Conservation (phyloP, 2,113 vertebrate species). For the Camarhynchus parvulus region DNA sequence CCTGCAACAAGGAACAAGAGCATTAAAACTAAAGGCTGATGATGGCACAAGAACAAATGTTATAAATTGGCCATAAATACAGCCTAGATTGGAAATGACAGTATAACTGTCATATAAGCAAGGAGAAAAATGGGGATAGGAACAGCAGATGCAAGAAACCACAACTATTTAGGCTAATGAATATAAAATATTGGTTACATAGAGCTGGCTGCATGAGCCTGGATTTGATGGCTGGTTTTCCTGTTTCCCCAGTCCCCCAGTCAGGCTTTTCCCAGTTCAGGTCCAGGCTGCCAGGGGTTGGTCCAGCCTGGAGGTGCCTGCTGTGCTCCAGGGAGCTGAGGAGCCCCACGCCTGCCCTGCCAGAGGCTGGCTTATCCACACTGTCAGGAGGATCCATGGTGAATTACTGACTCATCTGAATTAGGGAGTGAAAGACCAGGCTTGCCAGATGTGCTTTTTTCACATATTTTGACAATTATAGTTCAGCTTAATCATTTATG, state of each 20-base stretch:
- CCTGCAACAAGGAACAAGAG: not conserved
- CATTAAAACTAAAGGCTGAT: not conserved
- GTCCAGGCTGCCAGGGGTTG: not conserved
- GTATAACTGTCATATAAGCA: not conserved
- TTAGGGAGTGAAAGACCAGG: not conserved
- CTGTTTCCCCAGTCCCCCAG: not conserved
- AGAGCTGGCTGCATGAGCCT: not conserved
- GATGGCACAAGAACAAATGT: not conserved
- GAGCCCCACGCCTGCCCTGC: not conserved
- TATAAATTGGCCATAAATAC: not conserved
- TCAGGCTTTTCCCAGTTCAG: not conserved
- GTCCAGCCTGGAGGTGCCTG: not conserved
- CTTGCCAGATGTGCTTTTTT: conserved; percentile 65
- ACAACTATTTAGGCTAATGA: not conserved
- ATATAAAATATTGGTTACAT: not conserved
- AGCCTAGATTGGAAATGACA: not conserved
- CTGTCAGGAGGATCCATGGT: not conserved
- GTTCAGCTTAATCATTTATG: conserved; percentile 71
- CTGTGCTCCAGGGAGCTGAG: not conserved
- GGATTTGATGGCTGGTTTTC: not conserved
- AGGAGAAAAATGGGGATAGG: not conserved
- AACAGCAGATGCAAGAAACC: not conserved
- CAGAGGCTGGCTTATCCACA: not conserved
- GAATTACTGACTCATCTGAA: conserved; percentile 29
- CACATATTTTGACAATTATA: conserved; percentile 70